phyloP scores from a whole-genome alignment of 2,888 invertebrate genomes.

The Aquatica leii region DNA sequence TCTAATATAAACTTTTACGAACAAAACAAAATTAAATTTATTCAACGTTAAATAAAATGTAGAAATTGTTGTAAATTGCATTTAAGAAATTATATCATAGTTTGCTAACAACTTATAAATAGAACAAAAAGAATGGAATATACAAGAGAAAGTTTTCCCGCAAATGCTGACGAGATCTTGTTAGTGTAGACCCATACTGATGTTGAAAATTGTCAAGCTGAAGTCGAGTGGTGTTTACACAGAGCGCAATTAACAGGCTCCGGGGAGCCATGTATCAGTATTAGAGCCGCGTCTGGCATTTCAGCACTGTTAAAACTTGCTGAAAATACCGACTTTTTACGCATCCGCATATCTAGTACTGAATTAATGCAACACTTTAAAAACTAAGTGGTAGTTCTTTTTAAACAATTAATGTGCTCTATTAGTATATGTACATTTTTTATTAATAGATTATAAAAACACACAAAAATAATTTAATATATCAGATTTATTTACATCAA shows the following conservation, averaged over 20 bases:
- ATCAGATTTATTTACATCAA: no score
- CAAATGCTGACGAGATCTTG: conserved; percentile 34
- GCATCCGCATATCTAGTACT: conserved; percentile 20
- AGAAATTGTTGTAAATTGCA: background rate
- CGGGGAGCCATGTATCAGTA: conserved; percentile 38
- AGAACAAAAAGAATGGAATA: conserved; percentile 29
- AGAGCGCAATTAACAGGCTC: conserved; percentile 38
- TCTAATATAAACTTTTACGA: no score
- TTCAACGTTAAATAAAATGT: background rate
- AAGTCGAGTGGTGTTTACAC: conserved; percentile 38
- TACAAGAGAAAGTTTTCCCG: conserved; percentile 30
- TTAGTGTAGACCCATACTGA: conserved; percentile 35
- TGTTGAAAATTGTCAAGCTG: conserved; percentile 38
- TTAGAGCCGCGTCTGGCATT: conserved; percentile 38
- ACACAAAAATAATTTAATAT: no score
- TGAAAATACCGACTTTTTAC: conserved; percentile 33
- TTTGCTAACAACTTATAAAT: conserved; percentile 16
- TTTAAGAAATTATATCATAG: conserved; percentile 9
- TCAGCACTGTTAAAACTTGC: conserved; percentile 31
- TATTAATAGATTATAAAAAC: no score
- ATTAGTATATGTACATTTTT: no score
- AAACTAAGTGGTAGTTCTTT: background rate
- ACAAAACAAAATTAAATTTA: background rate
- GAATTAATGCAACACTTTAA: conserved; percentile 2
- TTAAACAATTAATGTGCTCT: background rate